phyloP scores from a whole-genome alignment of 2,113 vertebrate species.

The Pollimyrus isidori region DNA sequence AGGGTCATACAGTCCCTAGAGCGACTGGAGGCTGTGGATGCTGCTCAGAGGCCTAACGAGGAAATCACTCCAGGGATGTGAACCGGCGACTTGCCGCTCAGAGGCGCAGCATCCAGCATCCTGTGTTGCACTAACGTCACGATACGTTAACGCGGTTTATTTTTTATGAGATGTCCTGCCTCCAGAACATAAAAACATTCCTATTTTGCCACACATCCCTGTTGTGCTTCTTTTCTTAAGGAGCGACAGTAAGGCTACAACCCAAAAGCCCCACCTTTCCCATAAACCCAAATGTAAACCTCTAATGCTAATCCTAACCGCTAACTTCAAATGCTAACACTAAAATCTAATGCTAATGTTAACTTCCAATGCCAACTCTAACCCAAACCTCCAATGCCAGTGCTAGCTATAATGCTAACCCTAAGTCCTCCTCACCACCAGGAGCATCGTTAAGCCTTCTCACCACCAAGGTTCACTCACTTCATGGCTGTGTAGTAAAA shows the following conservation, averaged over 20 bases:
- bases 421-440: neutral
- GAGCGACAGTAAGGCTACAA: neutral
- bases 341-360: neutral
- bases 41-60: neutral
- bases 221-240: neutral
- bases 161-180: neutral
- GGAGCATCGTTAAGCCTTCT: neutral
- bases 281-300: neutral
- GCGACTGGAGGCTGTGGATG: neutral
- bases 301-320: neutral
- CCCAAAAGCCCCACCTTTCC: neutral
- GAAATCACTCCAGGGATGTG: neutral
- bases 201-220: neutral
- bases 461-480: constrained; percentile 60
- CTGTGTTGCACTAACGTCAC: neutral
- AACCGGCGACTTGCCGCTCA: neutral
- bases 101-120: neutral
- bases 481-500: constrained; percentile 96
- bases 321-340: neutral
- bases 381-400: neutral
- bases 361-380: neutral
- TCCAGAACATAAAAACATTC: neutral
- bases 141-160: neutral
- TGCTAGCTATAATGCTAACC: neutral
- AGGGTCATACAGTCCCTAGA: neutral